Conservation (phyloP, 2,113 vertebrate genomes). For the Siniperca chuatsi region DNA sequence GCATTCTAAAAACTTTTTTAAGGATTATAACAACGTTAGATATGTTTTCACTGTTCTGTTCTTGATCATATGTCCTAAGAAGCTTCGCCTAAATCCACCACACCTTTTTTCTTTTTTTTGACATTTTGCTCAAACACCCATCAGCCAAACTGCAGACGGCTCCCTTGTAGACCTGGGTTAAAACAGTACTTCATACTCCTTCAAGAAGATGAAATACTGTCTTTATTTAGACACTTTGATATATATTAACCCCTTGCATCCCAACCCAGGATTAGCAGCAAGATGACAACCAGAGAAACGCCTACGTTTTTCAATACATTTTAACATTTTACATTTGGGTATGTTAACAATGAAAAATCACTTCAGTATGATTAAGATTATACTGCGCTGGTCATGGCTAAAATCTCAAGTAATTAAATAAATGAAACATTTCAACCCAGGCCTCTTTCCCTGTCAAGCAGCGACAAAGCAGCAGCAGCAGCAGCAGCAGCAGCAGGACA, state of each 20-base stretch:
- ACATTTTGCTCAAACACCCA: background rate
- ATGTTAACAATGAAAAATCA: background rate
- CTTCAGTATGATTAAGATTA: background rate
- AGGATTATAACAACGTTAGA: no score
- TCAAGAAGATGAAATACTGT: background rate
- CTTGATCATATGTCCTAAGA: no score
- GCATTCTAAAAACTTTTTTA: background rate
- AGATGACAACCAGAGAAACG: background rate
- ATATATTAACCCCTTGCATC: background rate
- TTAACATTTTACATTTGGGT: background rate
- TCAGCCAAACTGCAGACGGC: background rate
- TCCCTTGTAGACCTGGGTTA: slow-evolving; percentile 10
- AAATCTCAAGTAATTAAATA: background rate
- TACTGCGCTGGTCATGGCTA: background rate
- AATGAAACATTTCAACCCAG: slow-evolving; percentile 34
- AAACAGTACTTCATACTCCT: background rate
- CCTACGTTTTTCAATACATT: background rate
- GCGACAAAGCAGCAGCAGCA: slow-evolving; percentile 41
- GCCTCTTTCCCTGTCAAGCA: slow-evolving; percentile 33
- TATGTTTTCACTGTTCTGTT: background rate
- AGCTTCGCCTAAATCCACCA: background rate
- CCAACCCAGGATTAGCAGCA: background rate
- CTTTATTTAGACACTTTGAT: background rate
- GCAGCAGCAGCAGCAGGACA: slow-evolving; percentile 54
- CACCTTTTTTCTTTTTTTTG: background rate